Evolutionary conservation across 2,888 invertebrate genomes (phyloP).

Genomic region (Orthonevra nobilis): DNA sequence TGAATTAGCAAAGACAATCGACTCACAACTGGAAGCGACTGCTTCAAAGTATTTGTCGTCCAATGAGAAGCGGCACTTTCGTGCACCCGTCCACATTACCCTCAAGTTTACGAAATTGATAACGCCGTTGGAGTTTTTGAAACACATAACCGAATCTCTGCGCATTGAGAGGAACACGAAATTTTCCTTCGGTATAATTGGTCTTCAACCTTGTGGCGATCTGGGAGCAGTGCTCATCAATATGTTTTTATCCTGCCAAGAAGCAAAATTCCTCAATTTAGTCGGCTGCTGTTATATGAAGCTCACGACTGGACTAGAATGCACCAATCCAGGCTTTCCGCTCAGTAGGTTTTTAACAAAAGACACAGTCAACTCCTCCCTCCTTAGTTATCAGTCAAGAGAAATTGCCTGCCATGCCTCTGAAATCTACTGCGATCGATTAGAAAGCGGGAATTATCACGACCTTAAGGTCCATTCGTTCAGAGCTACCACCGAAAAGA

Average conservation of each 20-base stretch:
- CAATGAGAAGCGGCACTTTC: constrained; percentile 76
- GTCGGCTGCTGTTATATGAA: constrained; percentile 97
- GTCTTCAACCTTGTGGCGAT: constrained; percentile 96
- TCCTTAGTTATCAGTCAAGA: constrained; percentile 84
- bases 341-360: constrained; percentile 84
- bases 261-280: constrained; percentile 88
- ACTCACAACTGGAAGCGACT: constrained; percentile 83
- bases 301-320: constrained; percentile 80
- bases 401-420: constrained; percentile 95
- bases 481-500: constrained; percentile 90
- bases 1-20: constrained; percentile 84
- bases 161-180: constrained; percentile 62
- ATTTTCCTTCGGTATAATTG: constrained; percentile 86
- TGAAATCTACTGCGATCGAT: constrained; percentile 87
- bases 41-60: constrained; percentile 80
- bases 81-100: constrained; percentile 82
- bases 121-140: constrained; percentile 78
- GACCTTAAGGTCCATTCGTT: constrained; percentile 89
- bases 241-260: constrained; percentile 84
- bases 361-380: constrained; percentile 59
- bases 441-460: constrained; percentile 83
- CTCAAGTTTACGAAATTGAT: constrained; percentile 81
- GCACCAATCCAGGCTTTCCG: constrained; percentile 84
- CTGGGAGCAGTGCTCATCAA: constrained; percentile 89
- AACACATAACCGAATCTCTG: constrained; percentile 73